phyloP scores from a whole-genome alignment of 2,113 vertebrate species.

The Delphinus delphis region DNA sequence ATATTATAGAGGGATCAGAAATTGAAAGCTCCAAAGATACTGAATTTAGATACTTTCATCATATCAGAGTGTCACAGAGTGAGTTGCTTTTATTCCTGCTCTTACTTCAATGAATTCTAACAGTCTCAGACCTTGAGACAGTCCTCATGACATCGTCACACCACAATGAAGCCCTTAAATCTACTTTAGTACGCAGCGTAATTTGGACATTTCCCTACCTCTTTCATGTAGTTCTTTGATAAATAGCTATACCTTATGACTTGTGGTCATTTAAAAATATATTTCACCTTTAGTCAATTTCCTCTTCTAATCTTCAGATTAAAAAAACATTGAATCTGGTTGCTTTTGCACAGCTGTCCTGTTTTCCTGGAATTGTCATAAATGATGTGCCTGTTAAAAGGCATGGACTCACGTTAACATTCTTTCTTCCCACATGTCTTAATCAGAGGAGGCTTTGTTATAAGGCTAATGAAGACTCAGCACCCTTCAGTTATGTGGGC shows the following conservation, averaged over 20 bases:
- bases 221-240: not conserved
- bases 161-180: not conserved
- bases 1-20: not conserved
- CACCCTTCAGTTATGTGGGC: not conserved
- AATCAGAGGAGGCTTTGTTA: not conserved
- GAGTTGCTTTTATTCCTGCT: not conserved
- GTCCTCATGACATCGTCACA: not conserved
- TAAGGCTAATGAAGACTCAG: not conserved
- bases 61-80: no score
- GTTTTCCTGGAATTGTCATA: not conserved
- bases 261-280: slow-evolving; percentile 15
- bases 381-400: not conserved
- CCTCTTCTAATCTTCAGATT: slow-evolving; percentile 3
- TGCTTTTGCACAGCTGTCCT: slow-evolving; percentile 1
- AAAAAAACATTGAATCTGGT: not conserved
- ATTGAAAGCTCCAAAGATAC: not conserved
- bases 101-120: not conserved
- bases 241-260: not conserved
- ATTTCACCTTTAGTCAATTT: slow-evolving; percentile 10
- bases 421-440: not conserved
- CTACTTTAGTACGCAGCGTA: not conserved
- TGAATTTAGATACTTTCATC: not conserved
- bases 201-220: not conserved
- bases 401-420: not conserved
- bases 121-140: not conserved